These are phyloP conservation scores for Ctenopoma kingsleyae DNA, from an alignment of 2,797 vertebrate species.

Conservation along the genomic window DNA sequence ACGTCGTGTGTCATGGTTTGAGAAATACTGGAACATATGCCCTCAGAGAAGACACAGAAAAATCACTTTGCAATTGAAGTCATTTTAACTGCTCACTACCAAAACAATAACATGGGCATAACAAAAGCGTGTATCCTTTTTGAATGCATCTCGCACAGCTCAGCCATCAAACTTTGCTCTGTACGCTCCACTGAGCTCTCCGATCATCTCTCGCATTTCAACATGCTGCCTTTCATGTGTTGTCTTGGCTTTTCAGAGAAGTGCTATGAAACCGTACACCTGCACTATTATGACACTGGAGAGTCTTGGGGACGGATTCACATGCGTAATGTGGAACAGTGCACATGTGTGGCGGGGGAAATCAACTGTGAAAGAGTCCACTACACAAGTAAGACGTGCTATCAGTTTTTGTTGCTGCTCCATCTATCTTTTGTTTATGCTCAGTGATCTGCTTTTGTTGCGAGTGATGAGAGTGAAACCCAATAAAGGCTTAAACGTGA, in stretches of 20 bases:
- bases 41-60: background rate
- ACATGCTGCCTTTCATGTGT: slow-evolving; percentile 45
- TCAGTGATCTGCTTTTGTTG: slow-evolving; percentile 23
- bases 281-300: slow-evolving; percentile 87
- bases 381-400: slow-evolving; percentile 85
- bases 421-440: slow-evolving; percentile 1
- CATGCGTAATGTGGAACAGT: slow-evolving; percentile 87
- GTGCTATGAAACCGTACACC: slow-evolving; percentile 90
- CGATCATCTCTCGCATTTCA: slow-evolving; percentile 59
- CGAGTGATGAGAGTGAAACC: slow-evolving; percentile 22
- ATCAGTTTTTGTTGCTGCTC: slow-evolving; percentile 23
- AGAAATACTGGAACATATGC: background rate
- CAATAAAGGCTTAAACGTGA: background rate
- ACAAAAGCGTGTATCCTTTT: background rate
- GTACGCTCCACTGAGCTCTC: slow-evolving; percentile 33
- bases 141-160: background rate
- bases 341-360: slow-evolving; percentile 80
- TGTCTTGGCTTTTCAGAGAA: slow-evolving; percentile 81
- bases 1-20: background rate
- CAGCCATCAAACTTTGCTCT: slow-evolving; percentile 14
- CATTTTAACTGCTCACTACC: background rate
- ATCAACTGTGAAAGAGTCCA: slow-evolving; percentile 75
- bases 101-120: background rate
- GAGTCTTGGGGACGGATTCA: slow-evolving; percentile 90
- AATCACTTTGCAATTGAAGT: background rate